Percentiles rank a stretch among this genome's conserved stretches.
Evolutionary conservation across 2,797 vertebrate species (phyloP).

Genomic region (Odontamblyopus rebecca): DNA sequence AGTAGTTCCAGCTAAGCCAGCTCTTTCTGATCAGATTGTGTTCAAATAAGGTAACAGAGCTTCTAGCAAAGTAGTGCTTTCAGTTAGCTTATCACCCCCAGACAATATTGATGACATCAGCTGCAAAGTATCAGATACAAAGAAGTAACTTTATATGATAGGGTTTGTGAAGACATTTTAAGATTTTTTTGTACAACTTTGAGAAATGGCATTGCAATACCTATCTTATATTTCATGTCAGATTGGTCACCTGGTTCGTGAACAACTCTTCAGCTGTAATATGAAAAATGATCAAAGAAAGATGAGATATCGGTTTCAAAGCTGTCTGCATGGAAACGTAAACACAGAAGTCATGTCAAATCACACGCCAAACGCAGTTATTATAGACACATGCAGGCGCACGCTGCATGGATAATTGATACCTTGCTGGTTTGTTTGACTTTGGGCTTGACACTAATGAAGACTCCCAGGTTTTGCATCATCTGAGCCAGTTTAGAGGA

Average conservation of each 20-base stretch:
- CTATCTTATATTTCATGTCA: background rate
- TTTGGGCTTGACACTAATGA: conserved; percentile 83
- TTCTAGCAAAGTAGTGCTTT: too few relatives aligned
- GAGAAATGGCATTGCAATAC: background rate
- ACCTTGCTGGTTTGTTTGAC: conserved; percentile 83
- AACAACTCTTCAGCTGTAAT: background rate
- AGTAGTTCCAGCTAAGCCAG: too few relatives aligned
- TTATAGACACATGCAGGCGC: conserved; percentile 4
- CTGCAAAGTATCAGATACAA: too few relatives aligned
- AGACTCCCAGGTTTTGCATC: conserved; percentile 81
- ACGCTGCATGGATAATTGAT: conserved; percentile 5
- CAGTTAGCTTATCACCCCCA: too few relatives aligned
- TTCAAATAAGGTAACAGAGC: too few relatives aligned
- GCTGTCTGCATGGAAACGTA: background rate
- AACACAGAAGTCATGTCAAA: background rate
- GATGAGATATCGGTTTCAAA: background rate
- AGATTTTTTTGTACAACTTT: background rate
- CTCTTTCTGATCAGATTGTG: too few relatives aligned
- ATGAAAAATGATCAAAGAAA: conserved; percentile 6
- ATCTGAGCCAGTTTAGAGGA: conserved; percentile 76
- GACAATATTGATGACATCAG: too few relatives aligned
- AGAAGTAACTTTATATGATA: background rate
- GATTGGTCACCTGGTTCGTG: background rate
- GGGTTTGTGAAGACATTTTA: background rate
- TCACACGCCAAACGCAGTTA: background rate